phyloP scores from a whole-genome alignment of 2,797 vertebrate genomes.

The Helicolenus hilgendorfi region DNA sequence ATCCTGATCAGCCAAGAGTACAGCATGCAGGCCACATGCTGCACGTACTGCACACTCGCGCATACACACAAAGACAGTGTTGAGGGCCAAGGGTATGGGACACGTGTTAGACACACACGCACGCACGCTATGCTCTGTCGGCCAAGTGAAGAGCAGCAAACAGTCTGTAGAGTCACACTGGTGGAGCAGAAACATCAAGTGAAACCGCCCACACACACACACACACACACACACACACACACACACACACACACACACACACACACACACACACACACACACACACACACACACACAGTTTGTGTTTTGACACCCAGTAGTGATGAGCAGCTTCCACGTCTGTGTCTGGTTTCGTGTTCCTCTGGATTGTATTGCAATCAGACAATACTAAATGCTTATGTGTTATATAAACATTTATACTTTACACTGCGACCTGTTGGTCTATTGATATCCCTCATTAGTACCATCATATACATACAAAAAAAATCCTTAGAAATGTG shows the following conservation, averaged over 20 bases:
- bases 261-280: background rate
- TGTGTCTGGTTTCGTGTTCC: background rate
- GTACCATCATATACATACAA: background rate
- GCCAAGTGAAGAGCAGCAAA: slow-evolving; percentile 74
- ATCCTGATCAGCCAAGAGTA: slow-evolving; percentile 63
- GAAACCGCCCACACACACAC: slow-evolving; percentile 15
- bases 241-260: background rate
- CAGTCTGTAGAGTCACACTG: slow-evolving; percentile 64
- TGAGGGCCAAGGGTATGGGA: slow-evolving; percentile 50
- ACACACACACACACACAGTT: background rate
- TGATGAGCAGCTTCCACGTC: slow-evolving; percentile 36
- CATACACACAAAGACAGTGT: slow-evolving; percentile 47
- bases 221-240: background rate
- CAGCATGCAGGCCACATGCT: slow-evolving; percentile 76
- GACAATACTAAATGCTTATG: background rate
- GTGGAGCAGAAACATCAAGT: slow-evolving; percentile 61
- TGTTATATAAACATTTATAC: background rate
- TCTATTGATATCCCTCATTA: background rate
- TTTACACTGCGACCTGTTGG: background rate
- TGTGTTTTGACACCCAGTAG: slow-evolving; percentile 36
- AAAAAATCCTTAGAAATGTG: too few relatives aligned
- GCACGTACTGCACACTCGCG: slow-evolving; percentile 49
- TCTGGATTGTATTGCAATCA: background rate
- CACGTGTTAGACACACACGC: slow-evolving; percentile 21
- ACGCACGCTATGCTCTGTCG: slow-evolving; percentile 46